A percentile compares a stretch with the other conserved stretches of the same genome.
phyloP scores from a whole-genome alignment of 2,797 vertebrate species.

The Rousettus madagascariensis region DNA sequence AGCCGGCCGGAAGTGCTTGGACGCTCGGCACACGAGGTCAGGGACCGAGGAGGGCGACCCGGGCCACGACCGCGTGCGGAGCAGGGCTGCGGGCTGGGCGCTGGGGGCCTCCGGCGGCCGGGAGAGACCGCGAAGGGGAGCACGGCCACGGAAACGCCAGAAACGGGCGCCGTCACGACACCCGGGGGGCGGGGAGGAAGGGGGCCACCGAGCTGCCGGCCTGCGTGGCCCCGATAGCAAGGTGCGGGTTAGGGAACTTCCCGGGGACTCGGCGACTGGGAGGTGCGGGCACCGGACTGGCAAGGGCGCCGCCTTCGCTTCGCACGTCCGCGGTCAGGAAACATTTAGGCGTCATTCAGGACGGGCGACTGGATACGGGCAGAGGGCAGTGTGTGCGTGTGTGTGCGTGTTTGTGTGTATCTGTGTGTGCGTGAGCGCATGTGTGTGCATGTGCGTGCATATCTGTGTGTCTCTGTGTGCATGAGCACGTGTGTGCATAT shows the following conservation, averaged over 20 bases:
- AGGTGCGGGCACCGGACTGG: neutral
- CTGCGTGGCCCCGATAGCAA: neutral
- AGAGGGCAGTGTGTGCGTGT: neutral
- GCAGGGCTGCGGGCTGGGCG: rapidly evolving
- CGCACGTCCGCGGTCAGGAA: rapidly evolving
- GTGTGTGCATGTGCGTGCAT: too few species aligned
- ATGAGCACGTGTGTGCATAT: too few species aligned
- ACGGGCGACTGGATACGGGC: neutral
- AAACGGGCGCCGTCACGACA: neutral
- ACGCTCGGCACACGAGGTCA: neutral
- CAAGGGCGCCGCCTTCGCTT: rapidly evolving
- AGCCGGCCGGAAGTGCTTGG: rapidly evolving
- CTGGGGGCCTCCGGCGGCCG: too few species aligned
- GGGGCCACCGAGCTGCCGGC: neutral
- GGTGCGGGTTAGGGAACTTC: rapidly evolving
- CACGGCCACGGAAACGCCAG: neutral
- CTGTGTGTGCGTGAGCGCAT: too few species aligned
- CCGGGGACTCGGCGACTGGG: neutral
- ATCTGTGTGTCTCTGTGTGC: too few species aligned
- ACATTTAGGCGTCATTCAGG: rapidly evolving
- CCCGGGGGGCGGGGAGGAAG: neutral
- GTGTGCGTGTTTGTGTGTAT: too few species aligned
- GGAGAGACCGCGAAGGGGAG: neutral
- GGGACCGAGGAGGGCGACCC: neutral
- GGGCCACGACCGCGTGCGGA: rapidly evolving